phyloP scores from a whole-genome alignment of 2,888 invertebrate species.

The Dryocosmus kuriphilus region DNA sequence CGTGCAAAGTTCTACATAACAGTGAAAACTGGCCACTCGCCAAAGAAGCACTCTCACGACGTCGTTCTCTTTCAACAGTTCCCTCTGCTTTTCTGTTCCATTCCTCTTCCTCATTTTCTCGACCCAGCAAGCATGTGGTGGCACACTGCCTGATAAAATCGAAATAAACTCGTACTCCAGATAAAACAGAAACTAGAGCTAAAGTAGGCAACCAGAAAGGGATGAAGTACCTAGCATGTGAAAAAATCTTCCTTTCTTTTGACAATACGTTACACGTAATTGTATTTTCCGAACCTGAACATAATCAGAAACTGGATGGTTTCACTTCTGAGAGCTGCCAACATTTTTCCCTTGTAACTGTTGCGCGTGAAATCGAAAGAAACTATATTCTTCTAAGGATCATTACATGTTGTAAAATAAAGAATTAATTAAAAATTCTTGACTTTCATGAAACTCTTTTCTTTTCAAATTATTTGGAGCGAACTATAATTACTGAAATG shows the following conservation, averaged over 20 bases:
- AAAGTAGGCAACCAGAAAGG: neutral
- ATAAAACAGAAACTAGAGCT: conserved; percentile 36
- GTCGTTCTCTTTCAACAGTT: conserved; percentile 46
- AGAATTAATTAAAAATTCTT: too few relatives aligned
- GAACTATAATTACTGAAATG: too few relatives aligned
- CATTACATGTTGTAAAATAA: too few relatives aligned
- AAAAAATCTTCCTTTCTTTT: conserved; percentile 44
- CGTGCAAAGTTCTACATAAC: conserved; percentile 38
- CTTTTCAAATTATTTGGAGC: too few relatives aligned
- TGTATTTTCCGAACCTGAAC: conserved; percentile 51
- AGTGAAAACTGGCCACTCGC: conserved; percentile 51
- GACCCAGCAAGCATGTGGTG: conserved; percentile 43
- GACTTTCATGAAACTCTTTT: too few relatives aligned
- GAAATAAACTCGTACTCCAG: conserved; percentile 53
- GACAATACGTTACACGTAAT: conserved; percentile 52
- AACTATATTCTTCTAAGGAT: too few relatives aligned
- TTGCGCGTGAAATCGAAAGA: too few relatives aligned
- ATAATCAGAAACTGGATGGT: conserved; percentile 40
- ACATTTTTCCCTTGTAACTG: too few relatives aligned
- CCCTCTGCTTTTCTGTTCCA: conserved; percentile 44
- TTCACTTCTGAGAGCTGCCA: neutral
- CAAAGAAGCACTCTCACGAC: conserved; percentile 49
- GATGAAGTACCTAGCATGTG: conserved; percentile 28
- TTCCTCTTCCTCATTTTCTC: conserved; percentile 45
- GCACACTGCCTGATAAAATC: conserved; percentile 55